Evolutionary conservation across 2,888 invertebrate genomes (phyloP), one percentile per base, ranked within the genome.

Genomic region (Drosophila imparisetae): DNA sequence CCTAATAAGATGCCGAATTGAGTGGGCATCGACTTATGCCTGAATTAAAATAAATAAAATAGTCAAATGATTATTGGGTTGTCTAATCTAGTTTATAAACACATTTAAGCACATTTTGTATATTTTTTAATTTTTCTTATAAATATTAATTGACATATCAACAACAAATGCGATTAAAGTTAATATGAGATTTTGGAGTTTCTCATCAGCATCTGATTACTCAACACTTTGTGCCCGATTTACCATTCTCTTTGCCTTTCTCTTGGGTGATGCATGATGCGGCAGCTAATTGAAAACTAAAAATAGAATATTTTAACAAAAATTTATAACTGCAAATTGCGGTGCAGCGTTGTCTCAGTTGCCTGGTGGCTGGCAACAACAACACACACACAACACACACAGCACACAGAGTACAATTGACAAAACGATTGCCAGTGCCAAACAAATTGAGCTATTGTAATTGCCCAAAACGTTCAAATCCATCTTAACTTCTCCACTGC

Each of bases 361-460:
- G 21, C 29, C 29, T 38, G 55, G 42, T 74, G 75, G 58, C 52
- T 78, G 77, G 59, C 62, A 55, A 15, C 48, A 63, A 50, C 42
- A 34, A 45, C 21, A 40, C 53, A 61, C 38, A 61, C 36, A 60
- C 18, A 36, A 60, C 30, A 61, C 38, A 61, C 36, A 60, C 18
- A 36, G 38, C 30, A 27, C n/a, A 48, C 64, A 52, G 11, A 42
- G 45, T 13, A 40, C 24, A 66, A 83, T 88, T 83, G 89, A 88
- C 89, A 89, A 78, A 89, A 81, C 87, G 89, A 86, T 89, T 74
- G 87, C 81, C 85, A 69, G 79, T 61, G 82, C 74, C 81, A 78
- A 80, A 88, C 85, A 86, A 86, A 86, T 86, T 86, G 85, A 86
- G 85, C 89, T 86, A 86, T 86, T 86, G 90, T 90, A 86, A 86